Conservation (phyloP, 1,140 invertebrate genomes). For the Hycleus cichorii region DNA sequence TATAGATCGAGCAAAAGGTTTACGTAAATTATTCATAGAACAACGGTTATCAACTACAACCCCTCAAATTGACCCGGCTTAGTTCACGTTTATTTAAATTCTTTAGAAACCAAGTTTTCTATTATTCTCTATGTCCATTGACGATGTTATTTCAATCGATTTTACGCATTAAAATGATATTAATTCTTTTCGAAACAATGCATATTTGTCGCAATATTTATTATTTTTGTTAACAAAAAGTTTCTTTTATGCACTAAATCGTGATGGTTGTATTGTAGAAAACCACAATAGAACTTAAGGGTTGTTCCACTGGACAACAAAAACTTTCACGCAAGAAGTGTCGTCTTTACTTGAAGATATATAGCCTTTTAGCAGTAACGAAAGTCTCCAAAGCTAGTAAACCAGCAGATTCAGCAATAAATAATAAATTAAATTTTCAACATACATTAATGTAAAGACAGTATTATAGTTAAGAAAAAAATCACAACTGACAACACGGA, state of each 20-base stretch:
- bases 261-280: constrained; percentile 26
- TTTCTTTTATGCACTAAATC: constrained; percentile 20
- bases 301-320: constrained; percentile 23
- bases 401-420: too few relatives aligned
- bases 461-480: too few relatives aligned
- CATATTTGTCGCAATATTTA: too few relatives aligned
- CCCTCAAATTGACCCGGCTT: constrained; percentile 7
- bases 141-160: too few relatives aligned
- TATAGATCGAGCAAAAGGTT: constrained; percentile 2
- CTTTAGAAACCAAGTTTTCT: too few relatives aligned
- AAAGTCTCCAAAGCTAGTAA: background rate
- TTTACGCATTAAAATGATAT: too few relatives aligned
- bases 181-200: too few relatives aligned
- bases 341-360: constrained; percentile 21
- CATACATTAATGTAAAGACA: too few relatives aligned
- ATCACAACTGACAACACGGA: too few relatives aligned
- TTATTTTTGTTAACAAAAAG: background rate
- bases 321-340: constrained; percentile 26
- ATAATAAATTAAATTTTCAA: too few relatives aligned
- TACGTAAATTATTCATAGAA: constrained; percentile 12
- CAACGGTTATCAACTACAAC: constrained; percentile 12
- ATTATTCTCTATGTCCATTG: too few relatives aligned
- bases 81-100: constrained; percentile 1
- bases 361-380: constrained; percentile 9
- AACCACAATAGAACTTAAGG: constrained; percentile 25